Conservation (phyloP, 2,888 invertebrate species). For the Priocnemis perturbator region DNA sequence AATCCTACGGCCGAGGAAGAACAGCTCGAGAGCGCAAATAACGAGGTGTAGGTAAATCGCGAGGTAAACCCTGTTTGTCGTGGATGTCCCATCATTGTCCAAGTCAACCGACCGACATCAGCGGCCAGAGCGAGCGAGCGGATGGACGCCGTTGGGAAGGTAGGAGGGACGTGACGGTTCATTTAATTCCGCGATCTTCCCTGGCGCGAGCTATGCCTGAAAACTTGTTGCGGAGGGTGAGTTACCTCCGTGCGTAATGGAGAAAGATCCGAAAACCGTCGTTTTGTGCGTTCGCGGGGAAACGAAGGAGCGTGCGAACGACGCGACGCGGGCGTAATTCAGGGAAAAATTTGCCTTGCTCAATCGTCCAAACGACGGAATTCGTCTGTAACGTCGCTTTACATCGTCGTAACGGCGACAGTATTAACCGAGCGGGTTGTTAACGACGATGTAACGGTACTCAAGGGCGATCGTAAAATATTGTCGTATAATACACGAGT, state of each 20-base stretch:
- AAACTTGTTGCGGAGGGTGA: conserved; percentile 13
- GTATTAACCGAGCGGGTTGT: too few species aligned
- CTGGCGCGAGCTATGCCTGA: conserved; percentile 1
- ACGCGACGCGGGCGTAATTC: too few species aligned
- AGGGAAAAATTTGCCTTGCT: too few species aligned
- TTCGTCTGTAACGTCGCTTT: background rate
- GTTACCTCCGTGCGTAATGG: background rate
- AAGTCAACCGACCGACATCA: background rate
- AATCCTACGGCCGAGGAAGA: too few species aligned
- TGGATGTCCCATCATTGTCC: conserved; percentile 25
- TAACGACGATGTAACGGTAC: too few species aligned
- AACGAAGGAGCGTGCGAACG: too few species aligned
- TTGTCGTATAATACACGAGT: too few species aligned
- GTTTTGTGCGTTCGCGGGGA: background rate
- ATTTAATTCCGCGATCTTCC: background rate
- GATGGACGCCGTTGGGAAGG: conserved; percentile 5
- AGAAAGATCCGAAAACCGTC: too few species aligned
- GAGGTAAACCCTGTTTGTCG: conserved; percentile 14
- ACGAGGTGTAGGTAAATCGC: too few species aligned
- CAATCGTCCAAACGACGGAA: too few species aligned
- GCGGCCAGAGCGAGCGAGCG: background rate
- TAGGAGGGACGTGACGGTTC: conserved; percentile 12
- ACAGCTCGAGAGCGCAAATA: too few species aligned
- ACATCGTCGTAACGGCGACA: background rate
- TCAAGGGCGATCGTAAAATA: too few species aligned